Evolutionary conservation across 1,140 invertebrate species (phyloP).

Genomic region (Psix sp.): DNA sequence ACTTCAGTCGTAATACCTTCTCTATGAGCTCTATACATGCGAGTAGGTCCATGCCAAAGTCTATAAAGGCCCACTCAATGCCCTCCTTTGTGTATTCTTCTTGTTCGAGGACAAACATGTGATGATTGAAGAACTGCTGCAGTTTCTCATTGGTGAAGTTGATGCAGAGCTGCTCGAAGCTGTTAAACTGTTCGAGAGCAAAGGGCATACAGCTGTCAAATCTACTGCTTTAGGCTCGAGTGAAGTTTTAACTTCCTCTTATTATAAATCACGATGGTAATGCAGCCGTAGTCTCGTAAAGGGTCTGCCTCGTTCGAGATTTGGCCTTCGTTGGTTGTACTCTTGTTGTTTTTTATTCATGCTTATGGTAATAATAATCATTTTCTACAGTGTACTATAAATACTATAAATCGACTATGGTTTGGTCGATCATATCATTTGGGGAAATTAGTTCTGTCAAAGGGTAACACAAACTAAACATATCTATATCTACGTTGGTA

Average conservation of each 20-base stretch:
- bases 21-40: constrained; percentile 99
- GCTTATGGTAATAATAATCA: too few relatives aligned
- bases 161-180: constrained; percentile 99
- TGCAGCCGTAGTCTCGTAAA: constrained; percentile 31
- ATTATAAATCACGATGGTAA: constrained; percentile 11
- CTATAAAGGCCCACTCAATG: constrained; percentile 99
- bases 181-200: constrained; percentile 90
- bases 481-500: constrained; percentile 20
- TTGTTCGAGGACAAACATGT: constrained; percentile 99
- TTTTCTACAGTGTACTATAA: too few relatives aligned
- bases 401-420: constrained; percentile 31
- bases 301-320: constrained; percentile 46
- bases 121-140: constrained; percentile 99
- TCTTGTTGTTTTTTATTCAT: neutral
- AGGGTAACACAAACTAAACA: constrained; percentile 8
- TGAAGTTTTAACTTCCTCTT: constrained; percentile 21
- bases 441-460: constrained; percentile 30
- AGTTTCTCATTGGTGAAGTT: constrained; percentile 99
- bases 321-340: constrained; percentile 21
- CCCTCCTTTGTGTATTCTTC: constrained; percentile 99
- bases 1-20: constrained; percentile 85
- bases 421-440: constrained; percentile 37
- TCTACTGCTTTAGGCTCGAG: constrained; percentile 54
- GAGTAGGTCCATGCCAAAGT: constrained; percentile 99
- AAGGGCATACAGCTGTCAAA: constrained; percentile 65